A percentile compares a stretch with the other conserved stretches of the same genome.
These are phyloP conservation scores for Hypselothyrea guttata DNA, from an alignment of 2,888 invertebrate species.

Conservation along the genomic window DNA sequence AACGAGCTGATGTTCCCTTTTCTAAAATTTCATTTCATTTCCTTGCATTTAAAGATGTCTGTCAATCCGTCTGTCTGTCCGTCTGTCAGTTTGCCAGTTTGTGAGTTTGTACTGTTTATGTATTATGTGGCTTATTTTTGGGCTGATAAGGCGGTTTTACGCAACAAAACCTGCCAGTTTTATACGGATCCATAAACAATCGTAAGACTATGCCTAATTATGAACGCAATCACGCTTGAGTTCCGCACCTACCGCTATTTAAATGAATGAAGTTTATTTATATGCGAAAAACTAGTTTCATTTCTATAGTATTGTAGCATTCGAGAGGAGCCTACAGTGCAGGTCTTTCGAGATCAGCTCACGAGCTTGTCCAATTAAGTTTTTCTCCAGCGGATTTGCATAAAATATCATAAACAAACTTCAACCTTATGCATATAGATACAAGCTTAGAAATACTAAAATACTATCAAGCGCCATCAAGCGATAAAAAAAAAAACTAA, in stretches of 20 bases:
- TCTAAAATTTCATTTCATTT: background rate
- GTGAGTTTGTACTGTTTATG: background rate
- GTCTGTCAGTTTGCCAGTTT: too few relatives aligned
- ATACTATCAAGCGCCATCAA: too few relatives aligned
- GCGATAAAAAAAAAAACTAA: too few relatives aligned
- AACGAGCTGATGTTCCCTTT: too few relatives aligned
- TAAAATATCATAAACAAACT: slow-evolving; percentile 24
- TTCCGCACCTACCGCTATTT: slow-evolving; percentile 65
- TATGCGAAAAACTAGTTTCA: slow-evolving; percentile 61
- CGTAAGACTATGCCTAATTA: slow-evolving; percentile 36
- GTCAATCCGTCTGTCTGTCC: too few relatives aligned
- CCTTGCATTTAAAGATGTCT: background rate
- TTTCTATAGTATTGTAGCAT: slow-evolving; percentile 3
- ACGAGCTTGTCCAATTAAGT: slow-evolving; percentile 33
- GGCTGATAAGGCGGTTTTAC: slow-evolving; percentile 3
- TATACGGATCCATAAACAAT: slow-evolving; percentile 33
- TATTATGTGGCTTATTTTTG: background rate
- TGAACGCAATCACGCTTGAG: slow-evolving; percentile 50
- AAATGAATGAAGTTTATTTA: slow-evolving; percentile 55
- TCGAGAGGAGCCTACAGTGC: slow-evolving; percentile 59
- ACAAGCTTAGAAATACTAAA: background rate
- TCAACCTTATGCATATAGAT: background rate
- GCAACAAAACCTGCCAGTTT: slow-evolving; percentile 34
- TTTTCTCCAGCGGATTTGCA: slow-evolving; percentile 49
- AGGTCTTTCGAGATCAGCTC: slow-evolving; percentile 52